Conservation (phyloP, 2,797 vertebrate genomes). For the Meda fulgida region DNA sequence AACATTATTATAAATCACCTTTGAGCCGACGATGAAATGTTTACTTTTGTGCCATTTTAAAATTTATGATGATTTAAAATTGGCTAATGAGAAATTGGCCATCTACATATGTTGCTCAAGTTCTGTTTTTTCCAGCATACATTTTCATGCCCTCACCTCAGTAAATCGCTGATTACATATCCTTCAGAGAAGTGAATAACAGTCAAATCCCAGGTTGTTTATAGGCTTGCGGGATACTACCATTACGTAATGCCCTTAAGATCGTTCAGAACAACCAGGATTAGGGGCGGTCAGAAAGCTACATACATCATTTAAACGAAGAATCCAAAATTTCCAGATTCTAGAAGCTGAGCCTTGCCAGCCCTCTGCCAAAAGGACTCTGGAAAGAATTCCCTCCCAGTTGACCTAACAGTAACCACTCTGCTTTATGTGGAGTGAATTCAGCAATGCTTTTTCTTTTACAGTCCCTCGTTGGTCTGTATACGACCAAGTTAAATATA, state of each 20-base stretch:
- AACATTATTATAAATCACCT: neutral
- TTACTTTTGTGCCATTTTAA: neutral
- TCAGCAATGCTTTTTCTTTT: constrained; percentile 7
- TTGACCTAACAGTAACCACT: constrained; percentile 18
- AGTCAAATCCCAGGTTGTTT: constrained; percentile 8
- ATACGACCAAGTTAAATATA: neutral
- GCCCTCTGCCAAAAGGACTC: neutral
- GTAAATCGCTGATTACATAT: constrained; percentile 19
- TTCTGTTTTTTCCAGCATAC: constrained; percentile 9
- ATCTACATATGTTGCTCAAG: neutral
- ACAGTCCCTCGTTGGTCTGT: neutral
- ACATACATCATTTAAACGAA: constrained; percentile 26
- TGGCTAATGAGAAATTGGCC: neutral
- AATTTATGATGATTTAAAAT: neutral
- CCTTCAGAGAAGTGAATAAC: neutral
- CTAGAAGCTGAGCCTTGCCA: neutral
- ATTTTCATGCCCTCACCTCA: constrained; percentile 10
- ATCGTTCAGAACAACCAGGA: constrained; percentile 18
- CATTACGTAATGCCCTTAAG: constrained; percentile 21
- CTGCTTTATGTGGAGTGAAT: neutral
- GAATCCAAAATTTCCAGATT: constrained; percentile 29
- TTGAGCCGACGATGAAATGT: neutral
- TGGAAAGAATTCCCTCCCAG: constrained; percentile 35
- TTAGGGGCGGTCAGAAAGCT: constrained; percentile 22
- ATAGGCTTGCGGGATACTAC: neutral